Evolutionary conservation across 2,113 vertebrate species (phyloP).

Genomic region (Heterochromis multidens): DNA sequence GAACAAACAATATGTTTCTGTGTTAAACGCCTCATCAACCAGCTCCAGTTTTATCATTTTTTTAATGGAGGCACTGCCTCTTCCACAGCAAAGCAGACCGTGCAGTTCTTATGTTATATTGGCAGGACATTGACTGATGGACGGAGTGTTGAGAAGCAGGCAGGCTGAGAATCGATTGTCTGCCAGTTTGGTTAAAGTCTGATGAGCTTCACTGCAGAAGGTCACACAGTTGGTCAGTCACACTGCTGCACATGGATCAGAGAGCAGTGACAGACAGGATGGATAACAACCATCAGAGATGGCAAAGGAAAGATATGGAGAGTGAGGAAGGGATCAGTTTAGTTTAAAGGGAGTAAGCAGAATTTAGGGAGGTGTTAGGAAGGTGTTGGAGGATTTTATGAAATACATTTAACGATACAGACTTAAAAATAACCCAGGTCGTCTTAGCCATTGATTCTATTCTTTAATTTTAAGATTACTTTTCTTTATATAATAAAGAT

Average conservation of each 20-base stretch:
- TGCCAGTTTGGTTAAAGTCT: constrained; percentile 48
- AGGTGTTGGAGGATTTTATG: not conserved
- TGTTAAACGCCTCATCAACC: not conserved
- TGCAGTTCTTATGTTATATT: constrained; percentile 1
- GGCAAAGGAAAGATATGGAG: not conserved
- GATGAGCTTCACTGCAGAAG: constrained; percentile 53
- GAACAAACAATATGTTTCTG: not conserved
- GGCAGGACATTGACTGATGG: constrained; percentile 55
- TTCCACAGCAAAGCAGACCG: not conserved
- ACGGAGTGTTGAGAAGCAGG: constrained; percentile 12
- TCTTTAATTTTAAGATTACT: not conserved
- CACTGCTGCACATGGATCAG: constrained; percentile 3
- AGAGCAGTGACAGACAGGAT: constrained; percentile 13
- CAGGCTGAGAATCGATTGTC: constrained; percentile 40
- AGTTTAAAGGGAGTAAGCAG: not conserved
- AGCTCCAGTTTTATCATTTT: not conserved
- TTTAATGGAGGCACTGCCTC: not conserved
- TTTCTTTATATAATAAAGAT: not conserved
- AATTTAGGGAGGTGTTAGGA: not conserved
- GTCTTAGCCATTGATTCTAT: not conserved
- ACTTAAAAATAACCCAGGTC: not conserved
- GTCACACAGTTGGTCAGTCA: constrained; percentile 38
- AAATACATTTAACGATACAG: not conserved
- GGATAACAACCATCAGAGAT: not conserved
- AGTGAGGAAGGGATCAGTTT: not conserved